Evolutionary conservation across 2,888 invertebrate genomes (phyloP), one percentile per base, ranked within the genome.

Genomic region (Volucella zonaria): DNA sequence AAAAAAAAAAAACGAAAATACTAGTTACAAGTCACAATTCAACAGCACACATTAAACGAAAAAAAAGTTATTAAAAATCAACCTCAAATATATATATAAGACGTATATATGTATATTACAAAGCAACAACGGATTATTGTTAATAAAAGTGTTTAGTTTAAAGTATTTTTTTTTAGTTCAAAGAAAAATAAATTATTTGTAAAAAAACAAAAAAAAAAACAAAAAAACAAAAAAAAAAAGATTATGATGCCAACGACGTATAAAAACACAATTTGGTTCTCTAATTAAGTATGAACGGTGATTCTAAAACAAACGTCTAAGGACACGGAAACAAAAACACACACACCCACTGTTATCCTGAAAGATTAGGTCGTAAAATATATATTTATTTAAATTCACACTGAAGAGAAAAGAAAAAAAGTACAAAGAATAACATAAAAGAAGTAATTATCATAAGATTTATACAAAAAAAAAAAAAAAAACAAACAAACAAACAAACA

Each of bases 381-480:
- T 78, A 82, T 75, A 82, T 81, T 78, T 82, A 82, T 82, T 82
- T 67, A 86, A 82, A 71, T 79, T 79, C 81, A 86, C 78, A 86
- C 86, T 79, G 86, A 85, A 86, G 78, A 81, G 71, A 86, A 83
- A 86, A 85, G 76, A 87, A 87, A 73, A 87, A 87, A 68, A 87
- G 85, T 83, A 87, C 82, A 85, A 85, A 85, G 75, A 80, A 71
- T 54, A 74, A 77, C 62, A 73, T 62, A 78, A 70, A 82, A 76
- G 76, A 86, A 85, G 61, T 74, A 81, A 80, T 87, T 82, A 85
- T 82, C 79, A 80, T 85, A 86, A 75, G 82, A 66, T 81, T 87
- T 81, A 86, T 80, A 74, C 85, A 82, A 79, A 79, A 67, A 58
- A 86, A 67, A 40, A n/a, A n/a, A n/a, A n/a, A n/a, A n/a, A n/a